Percentiles rank a stretch among this genome's conserved stretches.
Evolutionary conservation across 2,113 vertebrate species (phyloP).

Genomic region (Lanius ludovicianus): DNA sequence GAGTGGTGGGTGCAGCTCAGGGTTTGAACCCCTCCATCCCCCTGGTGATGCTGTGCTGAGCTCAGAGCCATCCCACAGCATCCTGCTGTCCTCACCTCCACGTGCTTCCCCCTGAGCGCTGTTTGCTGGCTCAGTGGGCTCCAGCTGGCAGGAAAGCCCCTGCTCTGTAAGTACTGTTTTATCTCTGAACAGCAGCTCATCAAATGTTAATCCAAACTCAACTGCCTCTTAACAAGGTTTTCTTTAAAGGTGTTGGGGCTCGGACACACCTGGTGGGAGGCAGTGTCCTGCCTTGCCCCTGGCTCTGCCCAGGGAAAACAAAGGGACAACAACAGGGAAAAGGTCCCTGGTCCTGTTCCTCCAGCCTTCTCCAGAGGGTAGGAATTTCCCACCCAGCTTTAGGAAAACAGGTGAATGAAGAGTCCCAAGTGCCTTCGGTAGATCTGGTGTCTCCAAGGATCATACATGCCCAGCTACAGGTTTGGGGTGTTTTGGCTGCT

Average conservation of each 20-base stretch:
- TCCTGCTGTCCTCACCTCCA: not conserved
- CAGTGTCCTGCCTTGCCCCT: not conserved
- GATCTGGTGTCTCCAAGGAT: not conserved
- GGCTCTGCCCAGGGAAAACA: not conserved
- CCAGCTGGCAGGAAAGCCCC: not conserved
- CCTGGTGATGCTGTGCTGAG: not conserved
- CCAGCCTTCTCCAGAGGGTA: not conserved
- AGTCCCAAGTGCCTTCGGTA: rapidly evolving
- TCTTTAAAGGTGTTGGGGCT: not conserved
- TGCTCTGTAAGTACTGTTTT: not conserved
- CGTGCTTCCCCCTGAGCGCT: not conserved
- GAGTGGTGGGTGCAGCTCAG: not conserved
- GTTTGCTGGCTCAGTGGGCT: not conserved
- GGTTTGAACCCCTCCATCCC: not conserved
- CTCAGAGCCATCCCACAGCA: not conserved
- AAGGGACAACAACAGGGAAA: not conserved
- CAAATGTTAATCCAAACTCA: conserved; percentile 49
- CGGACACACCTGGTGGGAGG: not conserved
- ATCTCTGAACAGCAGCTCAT: conserved; percentile 13
- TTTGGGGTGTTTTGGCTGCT: not conserved
- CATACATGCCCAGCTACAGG: rapidly evolving
- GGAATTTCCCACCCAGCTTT: not conserved
- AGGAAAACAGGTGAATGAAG: not conserved
- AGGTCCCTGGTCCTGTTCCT: rapidly evolving
- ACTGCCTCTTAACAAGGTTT: not conserved